Evolutionary conservation across 2,797 vertebrate genomes (phyloP).

Genomic region (Onychomys leucogaster): DNA sequence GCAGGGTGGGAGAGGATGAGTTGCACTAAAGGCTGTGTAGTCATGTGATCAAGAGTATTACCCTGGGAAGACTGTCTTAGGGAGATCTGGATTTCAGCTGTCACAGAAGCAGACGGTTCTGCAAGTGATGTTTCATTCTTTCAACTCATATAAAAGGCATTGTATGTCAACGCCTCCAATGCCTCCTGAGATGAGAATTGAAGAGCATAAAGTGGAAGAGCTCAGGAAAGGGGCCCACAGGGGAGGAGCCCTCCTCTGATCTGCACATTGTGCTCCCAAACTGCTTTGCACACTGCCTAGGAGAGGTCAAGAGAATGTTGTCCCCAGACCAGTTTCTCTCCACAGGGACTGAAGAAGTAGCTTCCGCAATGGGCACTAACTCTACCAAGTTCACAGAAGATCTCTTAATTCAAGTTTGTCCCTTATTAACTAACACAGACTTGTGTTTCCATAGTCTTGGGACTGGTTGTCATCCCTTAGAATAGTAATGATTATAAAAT

Average conservation of each 20-base stretch:
- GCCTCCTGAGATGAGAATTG: slow-evolving; percentile 72
- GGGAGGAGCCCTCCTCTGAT: slow-evolving; percentile 78
- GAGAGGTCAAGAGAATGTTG: slow-evolving; percentile 71
- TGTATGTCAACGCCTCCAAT: slow-evolving; percentile 69
- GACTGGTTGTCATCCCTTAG: not conserved
- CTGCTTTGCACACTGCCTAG: slow-evolving; percentile 71
- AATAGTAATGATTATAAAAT: not conserved
- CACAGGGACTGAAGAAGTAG: not conserved
- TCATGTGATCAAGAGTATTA: not conserved
- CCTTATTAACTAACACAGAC: not conserved
- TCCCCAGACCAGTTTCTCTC: slow-evolving; percentile 69
- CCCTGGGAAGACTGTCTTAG: not conserved
- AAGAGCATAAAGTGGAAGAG: slow-evolving; percentile 78
- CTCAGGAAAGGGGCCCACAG: slow-evolving; percentile 69
- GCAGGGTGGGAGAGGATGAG: not conserved
- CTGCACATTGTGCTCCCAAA: slow-evolving; percentile 75
- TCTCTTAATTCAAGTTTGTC: not conserved
- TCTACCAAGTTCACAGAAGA: not conserved
- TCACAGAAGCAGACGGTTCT: slow-evolving; percentile 57
- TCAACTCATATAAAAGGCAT: slow-evolving; percentile 67
- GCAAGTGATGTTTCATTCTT: slow-evolving; percentile 69
- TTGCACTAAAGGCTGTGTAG: not conserved
- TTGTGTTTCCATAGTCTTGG: not conserved
- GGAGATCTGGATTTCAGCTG: slow-evolving; percentile 57
- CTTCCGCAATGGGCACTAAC: not conserved